Evolutionary conservation across 2,797 vertebrate species (phyloP).

Genomic region (Etheostoma nigrum): DNA sequence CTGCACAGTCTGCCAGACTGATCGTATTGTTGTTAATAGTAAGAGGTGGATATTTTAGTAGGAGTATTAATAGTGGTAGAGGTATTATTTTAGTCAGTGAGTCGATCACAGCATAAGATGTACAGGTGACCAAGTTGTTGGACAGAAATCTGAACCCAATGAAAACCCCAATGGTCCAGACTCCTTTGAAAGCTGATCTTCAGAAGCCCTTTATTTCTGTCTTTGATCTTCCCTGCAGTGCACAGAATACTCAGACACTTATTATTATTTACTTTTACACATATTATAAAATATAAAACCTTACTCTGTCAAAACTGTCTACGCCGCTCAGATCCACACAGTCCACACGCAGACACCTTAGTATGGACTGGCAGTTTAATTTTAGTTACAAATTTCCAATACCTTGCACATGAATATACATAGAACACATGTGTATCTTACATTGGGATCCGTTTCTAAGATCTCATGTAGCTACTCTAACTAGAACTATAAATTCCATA

Average conservation of each 20-base stretch:
- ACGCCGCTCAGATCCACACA: not conserved
- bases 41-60: not conserved
- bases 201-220: constrained; percentile 14
- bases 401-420: not conserved
- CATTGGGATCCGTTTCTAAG: not conserved
- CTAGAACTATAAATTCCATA: not conserved
- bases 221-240: constrained; percentile 10
- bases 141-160: constrained; percentile 10
- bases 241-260: not conserved
- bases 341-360: not conserved
- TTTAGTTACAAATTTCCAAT: not conserved
- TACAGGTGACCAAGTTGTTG: not conserved
- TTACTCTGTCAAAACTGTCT: not conserved
- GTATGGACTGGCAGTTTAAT: not conserved
- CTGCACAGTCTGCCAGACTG: not conserved
- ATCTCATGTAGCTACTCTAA: not conserved
- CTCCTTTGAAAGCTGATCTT: constrained; percentile 56
- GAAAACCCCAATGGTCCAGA: not conserved
- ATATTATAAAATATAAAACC: not conserved
- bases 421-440: not conserved
- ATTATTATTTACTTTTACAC: too few relatives aligned
- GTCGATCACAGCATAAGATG: not conserved
- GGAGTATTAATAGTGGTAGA: not conserved
- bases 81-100: not conserved
- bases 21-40: not conserved